Base-by-base conservation (phyloP, 1,140 invertebrate species). In the Nomia melanderi region DNA sequence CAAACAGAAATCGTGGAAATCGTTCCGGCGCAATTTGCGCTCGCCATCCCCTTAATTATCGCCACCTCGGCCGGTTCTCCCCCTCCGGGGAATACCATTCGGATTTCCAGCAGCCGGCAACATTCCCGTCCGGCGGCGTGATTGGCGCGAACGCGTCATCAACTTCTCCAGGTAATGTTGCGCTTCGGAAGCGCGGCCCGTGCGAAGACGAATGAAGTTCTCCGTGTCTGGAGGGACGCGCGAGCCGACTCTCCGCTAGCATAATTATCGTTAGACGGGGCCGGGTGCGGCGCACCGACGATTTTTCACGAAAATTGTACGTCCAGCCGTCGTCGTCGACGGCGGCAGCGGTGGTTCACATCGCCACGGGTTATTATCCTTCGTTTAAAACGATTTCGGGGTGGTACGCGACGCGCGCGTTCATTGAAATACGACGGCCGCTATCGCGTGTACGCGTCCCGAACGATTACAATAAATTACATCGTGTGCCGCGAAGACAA, bases 401-500 rank as follows among this genome's bases (percentile, higher is more conserved):
- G 31, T 50, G 64, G 74, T 14, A 1, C 29, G 29, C 31, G 11
- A 27, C 29, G 59, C 50, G 56, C 74, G 60, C 59, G 74, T 82
- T 83, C 76, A 83, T 82, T 69, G 78, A 60, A 66, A 67, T 59
- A 59, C 64, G 47, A 63, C 20, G 64, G 39, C 12, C 29, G 31
- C 33, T n/a, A 50, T n/a, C 47, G 39, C 57, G 54, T 54, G 60
- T 81, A 53, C 83, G 56, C 64, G 74, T 71, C 59, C 25, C 57
- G 57, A 56, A 29, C 79, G 72, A 84, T 84, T 85, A 82, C 76
- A 33, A 82, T 82, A 84, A 85, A 85, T 84, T 82, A 33, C 82
- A 71, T 77, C 67, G 82, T 82, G 33, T n/a, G 76, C 59, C 25
- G 29, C 56, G 74, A 82, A 83, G 83, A 86, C 80, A 86, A 86